Conservation (phyloP, 2,888 invertebrate genomes). For the Aproaerema taeniolella region DNA sequence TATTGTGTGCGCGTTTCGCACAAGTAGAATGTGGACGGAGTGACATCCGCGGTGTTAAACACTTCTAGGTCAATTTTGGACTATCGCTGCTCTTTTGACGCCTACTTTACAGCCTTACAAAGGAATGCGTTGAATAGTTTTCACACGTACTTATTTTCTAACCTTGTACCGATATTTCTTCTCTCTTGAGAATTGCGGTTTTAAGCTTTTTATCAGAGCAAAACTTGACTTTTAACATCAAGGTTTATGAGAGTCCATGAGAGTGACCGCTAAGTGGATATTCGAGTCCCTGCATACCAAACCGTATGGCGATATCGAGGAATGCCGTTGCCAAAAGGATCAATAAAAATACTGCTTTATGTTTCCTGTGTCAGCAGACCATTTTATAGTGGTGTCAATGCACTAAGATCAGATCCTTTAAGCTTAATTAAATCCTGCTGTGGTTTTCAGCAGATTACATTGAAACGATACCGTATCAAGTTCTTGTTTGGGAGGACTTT, state of each 20-base stretch:
- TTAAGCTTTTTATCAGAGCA: slow-evolving; percentile 2
- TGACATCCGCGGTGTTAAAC: slow-evolving; percentile 31
- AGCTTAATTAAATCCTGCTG: no score
- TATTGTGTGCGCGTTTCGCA: slow-evolving; percentile 66
- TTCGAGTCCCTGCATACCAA: slow-evolving; percentile 35
- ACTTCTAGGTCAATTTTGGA: slow-evolving; percentile 50
- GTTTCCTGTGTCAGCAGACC: slow-evolving; percentile 64
- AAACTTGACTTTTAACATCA: slow-evolving; percentile 3
- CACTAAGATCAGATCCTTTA: slow-evolving; percentile 51
- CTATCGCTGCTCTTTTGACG: slow-evolving; percentile 33
- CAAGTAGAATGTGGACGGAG: slow-evolving; percentile 38
- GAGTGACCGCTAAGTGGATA: slow-evolving; percentile 22
- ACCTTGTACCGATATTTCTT: slow-evolving; percentile 4
- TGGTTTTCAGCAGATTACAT: slow-evolving; percentile 11
- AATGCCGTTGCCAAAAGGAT: slow-evolving; percentile 61
- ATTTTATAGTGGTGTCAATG: slow-evolving; percentile 67
- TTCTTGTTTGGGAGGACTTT: no score
- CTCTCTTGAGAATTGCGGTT: slow-evolving; percentile 5
- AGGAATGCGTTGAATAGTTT: slow-evolving; percentile 26
- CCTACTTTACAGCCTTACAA: slow-evolving; percentile 31
- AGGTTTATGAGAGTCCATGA: slow-evolving; percentile 8
- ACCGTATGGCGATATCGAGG: slow-evolving; percentile 38
- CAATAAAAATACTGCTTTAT: slow-evolving; percentile 68
- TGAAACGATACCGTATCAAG: no score
- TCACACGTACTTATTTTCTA: slow-evolving; percentile 13